phyloP scores from a whole-genome alignment of 2,797 vertebrate species.

The Hippopotamyrus pictus region DNA sequence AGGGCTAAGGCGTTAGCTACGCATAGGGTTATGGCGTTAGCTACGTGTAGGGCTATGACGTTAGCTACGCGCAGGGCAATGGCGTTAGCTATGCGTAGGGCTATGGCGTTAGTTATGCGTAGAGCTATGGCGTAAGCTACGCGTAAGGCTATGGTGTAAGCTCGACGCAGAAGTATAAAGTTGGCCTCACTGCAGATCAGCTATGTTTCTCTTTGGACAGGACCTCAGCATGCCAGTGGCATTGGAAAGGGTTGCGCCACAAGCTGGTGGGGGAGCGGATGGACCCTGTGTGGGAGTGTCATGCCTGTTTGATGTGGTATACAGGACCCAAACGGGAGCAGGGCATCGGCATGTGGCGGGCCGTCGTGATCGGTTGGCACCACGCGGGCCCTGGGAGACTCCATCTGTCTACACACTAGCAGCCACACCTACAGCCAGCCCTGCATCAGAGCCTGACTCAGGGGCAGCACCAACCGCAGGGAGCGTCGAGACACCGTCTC shows the following conservation, averaged over 20 bases:
- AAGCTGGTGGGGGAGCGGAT: background rate
- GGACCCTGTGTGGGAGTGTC: background rate
- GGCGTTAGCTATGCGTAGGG: background rate
- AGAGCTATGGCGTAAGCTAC: too few species aligned
- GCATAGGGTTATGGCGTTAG: too few species aligned
- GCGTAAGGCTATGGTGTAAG: background rate
- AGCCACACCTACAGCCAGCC: background rate
- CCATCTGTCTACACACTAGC: background rate
- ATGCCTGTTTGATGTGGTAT: background rate
- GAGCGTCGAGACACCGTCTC: background rate
- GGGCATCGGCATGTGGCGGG: background rate
- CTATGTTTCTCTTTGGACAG: background rate
- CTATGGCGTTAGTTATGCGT: background rate
- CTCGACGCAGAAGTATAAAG: background rate
- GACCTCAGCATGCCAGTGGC: background rate
- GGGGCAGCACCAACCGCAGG: background rate
- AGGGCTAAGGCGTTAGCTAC: too few species aligned
- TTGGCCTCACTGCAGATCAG: background rate
- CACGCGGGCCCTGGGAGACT: background rate
- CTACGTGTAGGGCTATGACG: too few species aligned
- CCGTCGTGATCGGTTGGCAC: background rate
- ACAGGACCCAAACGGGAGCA: background rate
- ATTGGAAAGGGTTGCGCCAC: background rate
- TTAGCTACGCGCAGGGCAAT: background rate
- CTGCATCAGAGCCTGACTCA: background rate